phyloP scores from a whole-genome alignment of 2,888 invertebrate genomes.

The Hirtodrosophila trivittata region DNA sequence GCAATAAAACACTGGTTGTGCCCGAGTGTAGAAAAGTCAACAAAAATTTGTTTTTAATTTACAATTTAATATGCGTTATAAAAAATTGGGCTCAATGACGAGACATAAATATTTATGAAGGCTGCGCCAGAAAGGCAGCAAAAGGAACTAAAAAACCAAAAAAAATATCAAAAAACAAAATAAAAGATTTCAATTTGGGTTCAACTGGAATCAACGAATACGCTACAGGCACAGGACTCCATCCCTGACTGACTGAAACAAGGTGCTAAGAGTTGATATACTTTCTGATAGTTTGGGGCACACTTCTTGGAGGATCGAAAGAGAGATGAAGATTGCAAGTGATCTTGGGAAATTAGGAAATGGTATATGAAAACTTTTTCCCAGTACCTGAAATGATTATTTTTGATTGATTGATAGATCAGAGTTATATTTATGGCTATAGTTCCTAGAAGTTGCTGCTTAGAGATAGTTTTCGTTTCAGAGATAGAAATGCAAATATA shows the following conservation, averaged over 20 bases:
- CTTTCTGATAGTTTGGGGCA: not conserved
- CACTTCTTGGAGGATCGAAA: not conserved
- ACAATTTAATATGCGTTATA: constrained; percentile 79
- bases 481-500: no score
- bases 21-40: constrained; percentile 74
- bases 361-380: not conserved
- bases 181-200: constrained; percentile 29
- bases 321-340: constrained; percentile 4
- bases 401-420: constrained; percentile 11
- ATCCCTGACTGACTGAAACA: no score
- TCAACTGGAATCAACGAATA: constrained; percentile 23
- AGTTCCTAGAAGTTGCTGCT: no score
- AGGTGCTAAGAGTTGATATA: not conserved
- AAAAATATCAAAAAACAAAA: no score
- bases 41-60: constrained; percentile 78
- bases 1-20: constrained; percentile 61
- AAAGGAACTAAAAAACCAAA: constrained; percentile 23
- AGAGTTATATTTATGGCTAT: no score
- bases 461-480: no score
- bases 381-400: no score
- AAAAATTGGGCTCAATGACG: constrained; percentile 77
- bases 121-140: constrained; percentile 42
- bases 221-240: constrained; percentile 34
- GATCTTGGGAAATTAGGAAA: constrained; percentile 9
- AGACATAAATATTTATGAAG: constrained; percentile 76